phyloP scores from a whole-genome alignment of 2,797 vertebrate genomes.

The Hozukius guyotensis region DNA sequence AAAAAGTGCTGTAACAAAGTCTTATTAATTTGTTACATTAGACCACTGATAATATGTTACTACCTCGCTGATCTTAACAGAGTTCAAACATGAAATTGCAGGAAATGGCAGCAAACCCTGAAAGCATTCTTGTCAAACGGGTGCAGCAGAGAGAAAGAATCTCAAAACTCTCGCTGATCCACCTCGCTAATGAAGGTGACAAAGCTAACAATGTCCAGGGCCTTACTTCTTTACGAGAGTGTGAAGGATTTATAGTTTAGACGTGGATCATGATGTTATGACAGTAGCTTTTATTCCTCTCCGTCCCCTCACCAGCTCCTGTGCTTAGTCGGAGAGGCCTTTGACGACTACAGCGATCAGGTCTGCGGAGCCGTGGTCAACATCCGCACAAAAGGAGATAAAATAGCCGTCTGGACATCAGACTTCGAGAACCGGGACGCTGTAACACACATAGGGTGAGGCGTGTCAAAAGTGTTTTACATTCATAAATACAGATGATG shows the following conservation, averaged over 20 bases:
- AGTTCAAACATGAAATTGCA: neutral
- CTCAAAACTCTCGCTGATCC: too few species aligned
- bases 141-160: neutral
- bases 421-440: conserved; percentile 97
- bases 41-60: neutral
- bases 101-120: neutral
- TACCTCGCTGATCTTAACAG: neutral
- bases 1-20: too few species aligned
- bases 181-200: neutral
- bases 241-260: neutral
- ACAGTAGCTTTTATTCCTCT: neutral
- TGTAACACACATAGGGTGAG: conserved; percentile 98
- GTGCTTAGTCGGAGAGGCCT: conserved; percentile 98
- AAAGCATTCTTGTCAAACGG: neutral
- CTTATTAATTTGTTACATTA: too few species aligned
- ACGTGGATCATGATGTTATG: rapidly evolving
- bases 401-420: conserved; percentile 98
- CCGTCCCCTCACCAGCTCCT: conserved; percentile 85
- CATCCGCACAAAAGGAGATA: conserved; percentile 97
- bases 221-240: neutral
- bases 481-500: neutral
- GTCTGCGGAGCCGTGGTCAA: conserved; percentile 98
- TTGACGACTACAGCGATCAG: conserved; percentile 96
- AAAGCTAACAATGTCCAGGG: neutral
- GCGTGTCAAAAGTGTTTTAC: neutral